phyloP scores from a whole-genome alignment of 2,888 invertebrate genomes.

The Lasius fuliginosus region DNA sequence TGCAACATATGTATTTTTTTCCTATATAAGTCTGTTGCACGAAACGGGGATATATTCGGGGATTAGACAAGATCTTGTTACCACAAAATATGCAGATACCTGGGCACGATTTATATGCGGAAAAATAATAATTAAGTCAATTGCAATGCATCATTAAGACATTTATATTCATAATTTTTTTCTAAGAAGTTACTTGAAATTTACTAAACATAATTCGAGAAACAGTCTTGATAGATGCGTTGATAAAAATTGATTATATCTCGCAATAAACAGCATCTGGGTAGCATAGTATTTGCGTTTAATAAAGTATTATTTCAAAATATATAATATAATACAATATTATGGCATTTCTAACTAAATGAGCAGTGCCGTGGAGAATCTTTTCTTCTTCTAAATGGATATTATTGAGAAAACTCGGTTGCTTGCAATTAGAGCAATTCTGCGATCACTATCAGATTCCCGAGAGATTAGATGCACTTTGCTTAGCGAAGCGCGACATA shows the following conservation, averaged over 20 bases:
- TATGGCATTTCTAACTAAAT: neutral
- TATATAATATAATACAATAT: neutral
- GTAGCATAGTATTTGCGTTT: neutral
- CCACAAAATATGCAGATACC: neutral
- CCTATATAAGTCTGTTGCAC: neutral
- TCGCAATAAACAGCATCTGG: neutral
- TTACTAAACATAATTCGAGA: neutral
- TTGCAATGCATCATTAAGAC: neutral
- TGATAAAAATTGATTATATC: conserved; percentile 13
- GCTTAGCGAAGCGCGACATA: conserved; percentile 7
- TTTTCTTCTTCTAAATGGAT: neutral
- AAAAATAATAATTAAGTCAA: conserved; percentile 20
- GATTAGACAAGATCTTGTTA: conserved; percentile 1
- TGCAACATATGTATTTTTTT: neutral
- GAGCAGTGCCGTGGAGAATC: neutral
- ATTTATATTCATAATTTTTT: neutral
- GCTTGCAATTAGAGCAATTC: conserved; percentile 33
- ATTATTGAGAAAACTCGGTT: conserved; percentile 21
- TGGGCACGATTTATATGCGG: neutral
- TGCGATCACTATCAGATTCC: neutral
- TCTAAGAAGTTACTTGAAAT: neutral
- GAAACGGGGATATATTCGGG: neutral
- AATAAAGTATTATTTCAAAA: conserved; percentile 2
- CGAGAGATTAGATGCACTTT: conserved; percentile 31
- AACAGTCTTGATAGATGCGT: neutral